Evolutionary conservation across 2,888 invertebrate genomes (phyloP).

Genomic region (Junonia oenone): DNA sequence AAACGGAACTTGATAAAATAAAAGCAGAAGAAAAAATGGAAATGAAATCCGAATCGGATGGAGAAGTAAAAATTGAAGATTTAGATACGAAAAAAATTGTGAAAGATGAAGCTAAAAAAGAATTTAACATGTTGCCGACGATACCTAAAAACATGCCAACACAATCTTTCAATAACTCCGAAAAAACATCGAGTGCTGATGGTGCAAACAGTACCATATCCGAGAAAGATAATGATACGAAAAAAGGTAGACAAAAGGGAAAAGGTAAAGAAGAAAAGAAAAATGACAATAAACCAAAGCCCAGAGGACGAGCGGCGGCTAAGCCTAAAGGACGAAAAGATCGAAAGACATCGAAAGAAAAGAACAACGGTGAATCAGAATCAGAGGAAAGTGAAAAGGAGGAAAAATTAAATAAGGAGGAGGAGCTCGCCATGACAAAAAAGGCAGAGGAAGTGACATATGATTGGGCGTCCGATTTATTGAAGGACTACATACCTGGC

Average conservation of each 20-base stretch:
- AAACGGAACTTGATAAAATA: slow-evolving; percentile 65
- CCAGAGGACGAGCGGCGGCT: slow-evolving; percentile 45
- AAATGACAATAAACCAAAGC: slow-evolving; percentile 48
- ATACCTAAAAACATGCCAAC: slow-evolving; percentile 32
- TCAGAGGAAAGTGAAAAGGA: slow-evolving; percentile 79
- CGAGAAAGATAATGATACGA: slow-evolving; percentile 59
- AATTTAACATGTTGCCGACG: slow-evolving; percentile 16
- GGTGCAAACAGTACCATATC: slow-evolving; percentile 24
- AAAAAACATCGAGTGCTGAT: slow-evolving; percentile 28
- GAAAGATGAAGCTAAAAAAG: slow-evolving; percentile 57
- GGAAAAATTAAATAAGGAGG: slow-evolving; percentile 80
- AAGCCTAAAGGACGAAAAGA: slow-evolving; percentile 70
- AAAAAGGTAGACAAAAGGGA: slow-evolving; percentile 50
- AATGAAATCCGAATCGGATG: slow-evolving; percentile 74
- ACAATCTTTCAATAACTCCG: background rate
- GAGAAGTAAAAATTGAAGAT: slow-evolving; percentile 74
- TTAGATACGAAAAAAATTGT: slow-evolving; percentile 71
- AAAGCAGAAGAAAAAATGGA: slow-evolving; percentile 69
- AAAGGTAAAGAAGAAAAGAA: slow-evolving; percentile 57
- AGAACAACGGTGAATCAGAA: slow-evolving; percentile 76
- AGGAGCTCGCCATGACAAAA: slow-evolving; percentile 77
- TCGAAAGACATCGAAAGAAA: slow-evolving; percentile 65
- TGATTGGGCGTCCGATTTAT: slow-evolving; percentile 91
- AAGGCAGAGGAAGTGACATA: slow-evolving; percentile 92
- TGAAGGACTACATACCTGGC: slow-evolving; percentile 93